These are phyloP conservation scores for Mellivora capensis DNA, from an alignment of 2,113 vertebrate species.

Conservation along the genomic window DNA sequence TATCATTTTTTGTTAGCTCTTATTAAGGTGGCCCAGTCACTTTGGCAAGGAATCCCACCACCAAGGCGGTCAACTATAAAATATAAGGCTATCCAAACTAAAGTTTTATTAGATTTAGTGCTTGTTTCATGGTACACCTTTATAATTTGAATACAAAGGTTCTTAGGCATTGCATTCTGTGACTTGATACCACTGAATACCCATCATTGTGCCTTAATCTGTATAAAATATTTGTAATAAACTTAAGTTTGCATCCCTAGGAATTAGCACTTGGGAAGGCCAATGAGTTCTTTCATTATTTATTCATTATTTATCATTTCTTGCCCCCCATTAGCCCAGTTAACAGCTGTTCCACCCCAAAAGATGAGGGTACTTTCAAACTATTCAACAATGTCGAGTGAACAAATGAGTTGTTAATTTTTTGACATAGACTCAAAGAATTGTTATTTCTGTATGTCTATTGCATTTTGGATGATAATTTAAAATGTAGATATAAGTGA, in stretches of 20 bases:
- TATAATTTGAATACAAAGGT: slow-evolving; percentile 20
- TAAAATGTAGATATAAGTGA: not conserved
- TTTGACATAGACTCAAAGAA: not conserved
- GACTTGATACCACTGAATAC: slow-evolving; percentile 1
- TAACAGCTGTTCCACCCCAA: not conserved
- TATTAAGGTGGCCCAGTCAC: not conserved
- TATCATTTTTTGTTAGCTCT: slow-evolving; percentile 11
- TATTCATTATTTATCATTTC: slow-evolving; percentile 9
- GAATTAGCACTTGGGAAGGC: slow-evolving; percentile 7
- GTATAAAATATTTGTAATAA: slow-evolving; percentile 43
- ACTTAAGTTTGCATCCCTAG: slow-evolving; percentile 11
- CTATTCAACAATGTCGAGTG: not conserved
- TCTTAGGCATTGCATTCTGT: slow-evolving; percentile 6
- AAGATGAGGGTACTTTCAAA: slow-evolving; percentile 9
- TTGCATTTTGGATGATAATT: not conserved
- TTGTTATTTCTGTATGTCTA: not conserved
- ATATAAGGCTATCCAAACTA: not conserved
- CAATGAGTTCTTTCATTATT: slow-evolving; percentile 38
- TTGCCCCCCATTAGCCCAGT: slow-evolving; percentile 28
- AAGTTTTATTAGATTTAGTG: slow-evolving; percentile 36
- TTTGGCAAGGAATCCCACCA: not conserved
- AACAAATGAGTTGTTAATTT: slow-evolving; percentile 21
- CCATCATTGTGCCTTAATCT: not conserved
- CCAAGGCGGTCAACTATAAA: slow-evolving; percentile 2
- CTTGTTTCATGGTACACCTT: not conserved